Conservation (phyloP, 2,888 invertebrate species). For the Oligia fasciuncula region DNA sequence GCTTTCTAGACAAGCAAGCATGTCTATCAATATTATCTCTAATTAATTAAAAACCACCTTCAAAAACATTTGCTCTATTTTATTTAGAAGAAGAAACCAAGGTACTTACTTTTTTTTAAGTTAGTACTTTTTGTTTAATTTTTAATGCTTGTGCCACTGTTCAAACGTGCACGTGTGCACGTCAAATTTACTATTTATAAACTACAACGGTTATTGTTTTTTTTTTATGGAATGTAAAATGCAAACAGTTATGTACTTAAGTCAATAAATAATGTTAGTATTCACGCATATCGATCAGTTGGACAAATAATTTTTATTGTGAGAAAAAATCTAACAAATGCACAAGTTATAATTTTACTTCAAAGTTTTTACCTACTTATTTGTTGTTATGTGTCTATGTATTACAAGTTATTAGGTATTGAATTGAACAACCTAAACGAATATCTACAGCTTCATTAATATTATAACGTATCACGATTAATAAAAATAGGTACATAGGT, state of each 20-base stretch:
- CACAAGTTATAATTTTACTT: not conserved
- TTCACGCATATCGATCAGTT: slow-evolving; percentile 13
- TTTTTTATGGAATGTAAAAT: slow-evolving; percentile 10
- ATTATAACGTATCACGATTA: not conserved
- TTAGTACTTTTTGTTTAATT: too few relatives aligned
- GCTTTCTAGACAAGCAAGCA: slow-evolving; percentile 33
- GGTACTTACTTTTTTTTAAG: too few relatives aligned
- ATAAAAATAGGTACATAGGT: too few relatives aligned
- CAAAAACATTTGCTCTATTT: not conserved
- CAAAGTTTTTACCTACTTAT: not conserved
- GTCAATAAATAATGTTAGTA: slow-evolving; percentile 29
- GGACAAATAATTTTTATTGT: slow-evolving; percentile 25
- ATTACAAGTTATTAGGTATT: not conserved
- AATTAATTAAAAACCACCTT: not conserved
- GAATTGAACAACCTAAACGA: not conserved
- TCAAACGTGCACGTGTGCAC: not conserved
- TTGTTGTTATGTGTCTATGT: too few relatives aligned
- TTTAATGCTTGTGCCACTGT: not conserved
- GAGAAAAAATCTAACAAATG: slow-evolving; percentile 11
- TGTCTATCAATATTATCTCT: slow-evolving; percentile 6
- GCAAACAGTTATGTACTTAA: slow-evolving; percentile 18
- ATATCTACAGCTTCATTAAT: not conserved
- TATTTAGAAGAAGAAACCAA: not conserved
- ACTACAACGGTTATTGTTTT: not conserved
- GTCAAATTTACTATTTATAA: not conserved